phyloP scores from a whole-genome alignment of 2,888 invertebrate genomes.

The Epinotia nisella region DNA sequence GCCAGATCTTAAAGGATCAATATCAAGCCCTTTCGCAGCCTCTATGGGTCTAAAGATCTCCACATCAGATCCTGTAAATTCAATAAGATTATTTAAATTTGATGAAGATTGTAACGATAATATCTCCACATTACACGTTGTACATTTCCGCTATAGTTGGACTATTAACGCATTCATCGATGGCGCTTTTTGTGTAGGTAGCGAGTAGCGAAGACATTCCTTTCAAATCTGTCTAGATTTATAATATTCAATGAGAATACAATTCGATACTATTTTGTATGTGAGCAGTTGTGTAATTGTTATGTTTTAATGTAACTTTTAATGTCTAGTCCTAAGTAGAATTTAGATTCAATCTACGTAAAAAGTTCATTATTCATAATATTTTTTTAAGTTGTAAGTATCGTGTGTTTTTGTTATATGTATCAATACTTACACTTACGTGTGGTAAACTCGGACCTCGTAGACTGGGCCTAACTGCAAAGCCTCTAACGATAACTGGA shows the following conservation, averaged over 20 bases:
- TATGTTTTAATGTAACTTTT: constrained; percentile 49
- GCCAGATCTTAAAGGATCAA: neutral
- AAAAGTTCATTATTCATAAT: neutral
- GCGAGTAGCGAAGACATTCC: constrained; percentile 61
- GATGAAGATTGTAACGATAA: constrained; percentile 26
- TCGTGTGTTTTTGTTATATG: constrained; percentile 8
- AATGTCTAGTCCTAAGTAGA: constrained; percentile 58
- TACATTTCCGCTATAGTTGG: constrained; percentile 29
- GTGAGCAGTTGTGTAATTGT: constrained; percentile 39
- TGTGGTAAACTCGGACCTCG: neutral
- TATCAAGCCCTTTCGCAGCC: neutral
- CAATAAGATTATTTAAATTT: constrained; percentile 36
- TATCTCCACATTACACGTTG: constrained; percentile 38
- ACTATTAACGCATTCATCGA: constrained; percentile 45
- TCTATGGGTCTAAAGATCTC: neutral
- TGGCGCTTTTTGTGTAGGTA: constrained; percentile 45
- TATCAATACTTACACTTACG: too few relatives aligned
- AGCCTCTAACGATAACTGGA: neutral
- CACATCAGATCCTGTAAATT: neutral
- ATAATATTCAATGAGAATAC: constrained; percentile 33
- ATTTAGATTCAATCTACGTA: constrained; percentile 43
- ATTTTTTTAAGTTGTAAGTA: constrained; percentile 9
- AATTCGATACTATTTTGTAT: constrained; percentile 39
- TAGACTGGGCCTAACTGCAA: constrained; percentile 7
- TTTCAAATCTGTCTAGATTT: constrained; percentile 50